Base-by-base conservation (phyloP, 2,888 invertebrate genomes). In the Caenorhabditis sinica region DNA sequence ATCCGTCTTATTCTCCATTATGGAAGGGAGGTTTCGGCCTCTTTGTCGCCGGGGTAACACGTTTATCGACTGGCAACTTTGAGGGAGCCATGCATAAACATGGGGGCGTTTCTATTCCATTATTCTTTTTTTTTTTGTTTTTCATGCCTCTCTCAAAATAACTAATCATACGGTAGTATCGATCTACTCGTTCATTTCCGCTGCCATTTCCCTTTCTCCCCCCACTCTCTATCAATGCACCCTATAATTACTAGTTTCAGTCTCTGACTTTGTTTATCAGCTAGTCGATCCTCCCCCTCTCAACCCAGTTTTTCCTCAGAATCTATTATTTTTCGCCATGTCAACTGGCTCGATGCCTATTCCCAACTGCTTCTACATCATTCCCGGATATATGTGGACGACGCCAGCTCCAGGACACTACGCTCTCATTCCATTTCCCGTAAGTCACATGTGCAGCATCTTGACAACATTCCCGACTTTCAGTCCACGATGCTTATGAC, bases 41-140 rank as follows among this genome's bases (percentile, higher is more conserved):
- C 15, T 43, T 40, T 63, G 40, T 63, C 43, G 63, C 63, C 20
- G 60, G 20, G 60, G 60, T 13, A 60, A 60, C 60, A 33, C 33
- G 13, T 28, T 13, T 28, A 25, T 56, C 56, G 28, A 28, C 23
- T 56, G 6, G 25, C 28, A 56, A 28, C 9, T 56, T 25, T 13
- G 28, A 56, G 56, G n/a, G n/a, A 56, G 15, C 9, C 33, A 36
- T 36, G 33, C 49, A 49, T 15, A 49, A 49, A 8, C 49, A 49
- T 49, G 33, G 9, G 33, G 9, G 33, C n/a, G 49, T 6, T 49
- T 49, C 5, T 49, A 4, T 49, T 49, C 15, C 49, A 49, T 15
- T 49, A n/a, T 17, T 13, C 15, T 15, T 13, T 49, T 49, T 49
- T 40, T 2, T 40, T 2, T n/a, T n/a, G n/a, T n/a, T n/a, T n/a